These are phyloP conservation scores for Scaptomyza graminum DNA, from an alignment of 1,140 invertebrate genomes.

Conservation along the genomic window DNA sequence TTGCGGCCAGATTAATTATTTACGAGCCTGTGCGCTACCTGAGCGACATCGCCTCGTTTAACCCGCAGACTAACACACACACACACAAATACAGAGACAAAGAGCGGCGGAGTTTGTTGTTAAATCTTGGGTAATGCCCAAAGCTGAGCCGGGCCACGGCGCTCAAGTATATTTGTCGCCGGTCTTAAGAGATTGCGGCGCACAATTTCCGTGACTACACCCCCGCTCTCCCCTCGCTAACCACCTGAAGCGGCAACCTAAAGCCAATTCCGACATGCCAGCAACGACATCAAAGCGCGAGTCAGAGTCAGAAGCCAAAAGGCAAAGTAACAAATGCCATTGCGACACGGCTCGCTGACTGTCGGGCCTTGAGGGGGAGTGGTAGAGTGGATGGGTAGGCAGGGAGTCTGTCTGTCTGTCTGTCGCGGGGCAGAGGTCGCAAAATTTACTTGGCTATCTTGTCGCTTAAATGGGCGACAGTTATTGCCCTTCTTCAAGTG, in stretches of 20 bases:
- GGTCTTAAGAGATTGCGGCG: conserved; percentile 80
- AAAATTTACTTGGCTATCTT: conserved; percentile 39
- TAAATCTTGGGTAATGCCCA: conserved; percentile 78
- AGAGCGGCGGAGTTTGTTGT: conserved; percentile 70
- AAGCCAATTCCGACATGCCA: conserved; percentile 26
- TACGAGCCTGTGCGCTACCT: conserved; percentile 70
- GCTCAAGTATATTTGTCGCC: conserved; percentile 79
- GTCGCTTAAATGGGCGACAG: conserved; percentile 50
- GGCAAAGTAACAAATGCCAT: conserved; percentile 55
- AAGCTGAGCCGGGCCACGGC: conserved; percentile 54
- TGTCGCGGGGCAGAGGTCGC: not conserved
- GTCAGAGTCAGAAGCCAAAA: conserved; percentile 49
- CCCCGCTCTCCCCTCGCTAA: too few relatives aligned
- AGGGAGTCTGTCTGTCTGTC: not conserved
- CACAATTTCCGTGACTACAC: conserved; percentile 64
- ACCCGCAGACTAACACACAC: conserved; percentile 57
- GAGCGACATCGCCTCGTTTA: conserved; percentile 66
- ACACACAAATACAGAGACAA: conserved; percentile 19
- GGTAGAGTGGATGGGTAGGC: not conserved
- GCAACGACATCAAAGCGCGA: conserved; percentile 65
- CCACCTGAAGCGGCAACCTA: not conserved
- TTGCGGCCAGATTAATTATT: conserved; percentile 81
- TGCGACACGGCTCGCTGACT: conserved; percentile 51
- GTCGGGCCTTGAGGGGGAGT: not conserved
- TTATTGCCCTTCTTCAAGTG: conserved; percentile 39